Conservation (phyloP, 1,140 invertebrate species). For the Lineus longissimus region DNA sequence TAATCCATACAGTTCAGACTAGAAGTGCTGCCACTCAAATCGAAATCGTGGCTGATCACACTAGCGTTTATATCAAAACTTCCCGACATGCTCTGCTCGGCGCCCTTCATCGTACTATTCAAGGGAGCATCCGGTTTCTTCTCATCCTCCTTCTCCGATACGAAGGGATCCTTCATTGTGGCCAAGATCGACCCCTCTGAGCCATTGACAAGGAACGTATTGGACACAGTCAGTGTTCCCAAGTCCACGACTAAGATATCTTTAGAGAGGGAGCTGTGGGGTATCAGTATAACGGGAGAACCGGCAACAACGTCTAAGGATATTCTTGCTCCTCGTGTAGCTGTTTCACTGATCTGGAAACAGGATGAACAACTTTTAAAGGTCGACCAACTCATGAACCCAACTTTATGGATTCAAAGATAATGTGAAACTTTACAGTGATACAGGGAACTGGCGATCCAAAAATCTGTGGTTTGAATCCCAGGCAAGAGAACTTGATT, state of each 20-base stretch:
- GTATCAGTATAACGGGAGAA: conserved; percentile 82
- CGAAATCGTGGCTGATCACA: too few species aligned
- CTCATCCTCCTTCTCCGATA: conserved; percentile 12
- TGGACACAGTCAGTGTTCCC: conserved; percentile 74
- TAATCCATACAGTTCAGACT: too few species aligned
- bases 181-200: conserved; percentile 27
- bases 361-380: conserved; percentile 14
- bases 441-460: too few species aligned
- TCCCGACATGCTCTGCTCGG: too few species aligned
- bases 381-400: background rate
- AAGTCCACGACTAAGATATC: conserved; percentile 78
- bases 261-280: conserved; percentile 75
- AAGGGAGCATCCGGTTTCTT: conserved; percentile 5
- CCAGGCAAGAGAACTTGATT: too few species aligned
- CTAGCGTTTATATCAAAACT: too few species aligned
- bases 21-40: too few species aligned
- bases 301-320: conserved; percentile 69
- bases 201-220: conserved; percentile 59
- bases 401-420: background rate
- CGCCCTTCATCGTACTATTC: too few species aligned
- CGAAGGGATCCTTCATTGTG: conserved; percentile 5
- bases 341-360: conserved; percentile 42
- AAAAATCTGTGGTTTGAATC: too few species aligned
- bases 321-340: conserved; percentile 55
- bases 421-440: too few species aligned